A percentile compares a stretch with the other conserved stretches of the same genome.
Evolutionary conservation across 2,113 vertebrate genomes (phyloP).

Genomic region (Trematocara variabile): DNA sequence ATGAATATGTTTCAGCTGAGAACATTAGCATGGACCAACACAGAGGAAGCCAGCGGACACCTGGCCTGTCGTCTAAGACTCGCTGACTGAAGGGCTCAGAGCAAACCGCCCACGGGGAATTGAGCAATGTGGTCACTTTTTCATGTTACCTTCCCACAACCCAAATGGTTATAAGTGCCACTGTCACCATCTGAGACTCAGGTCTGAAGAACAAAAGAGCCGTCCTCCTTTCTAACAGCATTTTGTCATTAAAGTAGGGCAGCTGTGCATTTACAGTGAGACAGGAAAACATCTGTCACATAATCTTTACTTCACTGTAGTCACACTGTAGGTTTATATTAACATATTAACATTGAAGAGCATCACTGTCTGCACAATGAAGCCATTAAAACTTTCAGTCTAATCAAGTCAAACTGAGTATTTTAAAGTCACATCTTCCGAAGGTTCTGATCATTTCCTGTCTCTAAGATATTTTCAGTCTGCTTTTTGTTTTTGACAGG

Average conservation of each 20-base stretch:
- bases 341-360: neutral
- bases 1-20: conserved; percentile 76
- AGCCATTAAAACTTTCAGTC: neutral
- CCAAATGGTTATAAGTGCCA: conserved; percentile 46
- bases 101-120: conserved; percentile 64
- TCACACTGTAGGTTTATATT: neutral
- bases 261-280: conserved; percentile 48
- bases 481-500: neutral
- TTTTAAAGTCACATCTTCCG: neutral
- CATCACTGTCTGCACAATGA: neutral
- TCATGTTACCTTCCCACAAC: conserved; percentile 63
- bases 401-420: neutral
- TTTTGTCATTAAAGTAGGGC: conserved; percentile 42
- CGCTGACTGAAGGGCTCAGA: conserved; percentile 72
- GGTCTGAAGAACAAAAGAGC: conserved; percentile 12
- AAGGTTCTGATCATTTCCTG: neutral
- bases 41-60: conserved; percentile 65
- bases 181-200: conserved; percentile 21
- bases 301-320: neutral
- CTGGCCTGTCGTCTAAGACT: conserved; percentile 69
- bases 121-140: conserved; percentile 64
- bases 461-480: neutral
- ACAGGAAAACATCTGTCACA: neutral
- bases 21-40: conserved; percentile 60
- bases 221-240: conserved; percentile 24